Conservation (phyloP, 1,140 invertebrate species). For the Neotoxoptera formosana region DNA sequence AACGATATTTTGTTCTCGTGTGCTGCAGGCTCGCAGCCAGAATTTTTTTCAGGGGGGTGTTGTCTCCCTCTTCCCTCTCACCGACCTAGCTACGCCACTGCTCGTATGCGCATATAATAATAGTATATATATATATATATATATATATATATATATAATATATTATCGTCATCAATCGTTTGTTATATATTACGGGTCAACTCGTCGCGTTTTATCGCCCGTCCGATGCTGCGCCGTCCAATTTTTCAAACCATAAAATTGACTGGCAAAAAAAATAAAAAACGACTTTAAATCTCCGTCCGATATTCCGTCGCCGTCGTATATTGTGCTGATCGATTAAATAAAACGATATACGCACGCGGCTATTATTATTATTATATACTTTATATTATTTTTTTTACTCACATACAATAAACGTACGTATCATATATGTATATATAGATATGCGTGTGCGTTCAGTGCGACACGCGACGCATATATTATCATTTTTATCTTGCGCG, state of each 20-base stretch:
- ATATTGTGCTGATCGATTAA: background rate
- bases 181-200: background rate
- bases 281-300: background rate
- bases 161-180: too few relatives aligned
- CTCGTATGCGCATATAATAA: too few relatives aligned
- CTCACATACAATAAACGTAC: too few relatives aligned
- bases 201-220: background rate
- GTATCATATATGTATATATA: too few relatives aligned
- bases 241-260: background rate
- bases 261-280: background rate
- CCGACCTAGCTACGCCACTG: too few relatives aligned
- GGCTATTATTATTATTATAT: background rate
- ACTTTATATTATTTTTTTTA: background rate
- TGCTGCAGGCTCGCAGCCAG: too few relatives aligned
- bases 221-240: background rate
- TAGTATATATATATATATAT: too few relatives aligned
- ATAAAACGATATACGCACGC: background rate
- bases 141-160: too few relatives aligned
- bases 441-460: background rate
- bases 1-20: too few relatives aligned
- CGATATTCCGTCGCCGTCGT: background rate
- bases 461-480: background rate
- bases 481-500: background rate
- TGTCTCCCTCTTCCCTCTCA: too few relatives aligned
- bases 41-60: too few relatives aligned